phyloP scores from a whole-genome alignment of 2,888 invertebrate species.

The Altica lythri region DNA sequence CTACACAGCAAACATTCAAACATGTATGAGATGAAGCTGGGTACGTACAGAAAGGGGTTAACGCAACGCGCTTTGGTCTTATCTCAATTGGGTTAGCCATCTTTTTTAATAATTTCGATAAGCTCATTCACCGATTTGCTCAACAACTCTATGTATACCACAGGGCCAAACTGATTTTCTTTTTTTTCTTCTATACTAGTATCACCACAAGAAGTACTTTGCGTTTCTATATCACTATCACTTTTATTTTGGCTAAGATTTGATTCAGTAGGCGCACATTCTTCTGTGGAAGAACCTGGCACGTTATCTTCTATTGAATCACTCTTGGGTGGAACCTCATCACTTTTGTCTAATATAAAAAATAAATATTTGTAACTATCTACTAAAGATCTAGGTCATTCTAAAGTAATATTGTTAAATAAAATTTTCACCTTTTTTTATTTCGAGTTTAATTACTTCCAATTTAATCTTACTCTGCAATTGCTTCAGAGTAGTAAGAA shows the following conservation, averaged over 20 bases:
- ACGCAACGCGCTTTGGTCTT: slow-evolving; percentile 11
- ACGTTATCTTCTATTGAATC: slow-evolving; percentile 33
- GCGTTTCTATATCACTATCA: slow-evolving; percentile 51
- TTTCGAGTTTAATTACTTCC: slow-evolving; percentile 49
- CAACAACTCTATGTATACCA: slow-evolving; percentile 52
- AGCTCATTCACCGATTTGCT: slow-evolving; percentile 54
- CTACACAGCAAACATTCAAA: too few species aligned
- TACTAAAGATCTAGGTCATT: not conserved
- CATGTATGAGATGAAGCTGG: too few species aligned
- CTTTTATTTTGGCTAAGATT: slow-evolving; percentile 35
- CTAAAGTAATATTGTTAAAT: not conserved
- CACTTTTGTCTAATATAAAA: slow-evolving; percentile 35
- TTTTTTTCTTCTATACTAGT: slow-evolving; percentile 45
- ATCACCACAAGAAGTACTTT: slow-evolving; percentile 48
- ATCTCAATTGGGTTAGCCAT: slow-evolving; percentile 41
- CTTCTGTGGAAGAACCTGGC: slow-evolving; percentile 49
- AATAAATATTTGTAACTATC: not conserved
- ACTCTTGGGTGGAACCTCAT: slow-evolving; percentile 31
- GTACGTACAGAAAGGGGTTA: slow-evolving; percentile 2
- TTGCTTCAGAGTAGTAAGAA: slow-evolving; percentile 51
- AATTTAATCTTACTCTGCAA: slow-evolving; percentile 49
- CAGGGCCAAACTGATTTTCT: slow-evolving; percentile 42
- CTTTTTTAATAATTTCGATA: slow-evolving; percentile 53
- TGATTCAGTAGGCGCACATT: slow-evolving; percentile 28
- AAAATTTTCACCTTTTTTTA: slow-evolving; percentile 42